Percentiles rank a stretch among this genome's conserved stretches.
These are phyloP conservation scores for Isotomurus palustris DNA, from an alignment of 2,888 invertebrate species.

Conservation along the genomic window DNA sequence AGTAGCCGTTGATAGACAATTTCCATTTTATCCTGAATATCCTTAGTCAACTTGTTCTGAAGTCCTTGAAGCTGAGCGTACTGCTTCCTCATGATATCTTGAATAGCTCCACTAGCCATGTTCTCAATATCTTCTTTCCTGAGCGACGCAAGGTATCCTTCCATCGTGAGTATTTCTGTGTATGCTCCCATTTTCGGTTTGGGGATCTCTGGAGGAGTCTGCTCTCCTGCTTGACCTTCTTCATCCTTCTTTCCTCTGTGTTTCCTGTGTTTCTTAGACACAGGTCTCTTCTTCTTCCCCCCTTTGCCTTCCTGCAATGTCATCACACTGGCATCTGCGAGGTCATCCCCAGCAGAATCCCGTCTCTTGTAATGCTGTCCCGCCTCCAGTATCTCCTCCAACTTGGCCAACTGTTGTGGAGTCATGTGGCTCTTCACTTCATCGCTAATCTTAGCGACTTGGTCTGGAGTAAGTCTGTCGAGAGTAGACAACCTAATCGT, in stretches of 20 bases:
- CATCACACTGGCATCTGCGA: not conserved
- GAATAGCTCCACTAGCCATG: not conserved
- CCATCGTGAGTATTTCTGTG: not conserved
- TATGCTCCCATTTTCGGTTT: not conserved
- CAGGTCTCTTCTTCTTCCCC: not conserved
- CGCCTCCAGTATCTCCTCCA: not conserved
- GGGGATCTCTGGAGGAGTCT: not conserved
- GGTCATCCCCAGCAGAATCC: not conserved
- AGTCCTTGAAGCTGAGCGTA: not conserved
- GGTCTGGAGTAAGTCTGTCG: not conserved
- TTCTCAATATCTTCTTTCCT: conserved; percentile 17
- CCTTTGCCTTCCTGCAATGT: not conserved
- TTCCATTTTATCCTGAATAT: conserved; percentile 6
- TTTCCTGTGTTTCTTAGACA: not conserved
- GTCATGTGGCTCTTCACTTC: not conserved
- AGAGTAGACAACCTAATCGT: not conserved
- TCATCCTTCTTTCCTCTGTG: not conserved
- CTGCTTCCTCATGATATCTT: not conserved
- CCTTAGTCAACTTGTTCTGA: not conserved
- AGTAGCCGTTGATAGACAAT: not conserved
- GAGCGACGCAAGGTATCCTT: conserved; percentile 12
- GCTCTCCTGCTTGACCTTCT: not conserved
- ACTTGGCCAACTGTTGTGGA: not conserved
- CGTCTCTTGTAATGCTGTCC: not conserved
- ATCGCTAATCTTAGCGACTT: not conserved